phyloP scores from a whole-genome alignment of 2,797 vertebrate genomes.

The Aphelocoma californica region DNA sequence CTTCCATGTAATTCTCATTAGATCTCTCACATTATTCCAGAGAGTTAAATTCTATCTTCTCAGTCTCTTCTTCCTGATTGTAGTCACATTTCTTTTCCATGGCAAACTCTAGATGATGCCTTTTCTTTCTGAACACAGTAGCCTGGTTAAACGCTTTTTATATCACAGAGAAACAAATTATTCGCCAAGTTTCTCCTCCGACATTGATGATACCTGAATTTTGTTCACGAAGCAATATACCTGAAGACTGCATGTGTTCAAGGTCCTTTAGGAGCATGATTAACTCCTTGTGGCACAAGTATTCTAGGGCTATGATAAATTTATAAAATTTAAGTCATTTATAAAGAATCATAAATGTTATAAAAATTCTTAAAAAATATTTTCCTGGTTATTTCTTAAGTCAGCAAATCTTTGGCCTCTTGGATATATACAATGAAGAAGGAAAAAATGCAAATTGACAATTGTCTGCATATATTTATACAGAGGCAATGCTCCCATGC shows the following conservation, averaged over 20 bases:
- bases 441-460: neutral
- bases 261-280: neutral
- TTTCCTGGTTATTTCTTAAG: neutral
- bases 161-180: neutral
- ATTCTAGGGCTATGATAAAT: neutral
- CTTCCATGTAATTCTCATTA: neutral
- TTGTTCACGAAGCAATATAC: neutral
- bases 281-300: neutral
- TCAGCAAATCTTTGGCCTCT: neutral
- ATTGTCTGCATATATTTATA: neutral
- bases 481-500: neutral
- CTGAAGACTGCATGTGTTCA: neutral
- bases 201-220: neutral
- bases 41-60: neutral
- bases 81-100: neutral
- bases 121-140: neutral
- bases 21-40: neutral
- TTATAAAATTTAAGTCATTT: neutral
- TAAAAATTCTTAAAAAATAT: neutral
- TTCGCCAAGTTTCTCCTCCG: neutral
- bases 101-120: neutral
- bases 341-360: neutral
- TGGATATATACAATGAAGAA: neutral
- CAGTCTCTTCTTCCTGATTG: neutral
- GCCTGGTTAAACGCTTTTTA: neutral